These are phyloP conservation scores for Trichosurus vulpecula DNA, from an alignment of 2,797 vertebrate genomes.

Conservation along the genomic window DNA sequence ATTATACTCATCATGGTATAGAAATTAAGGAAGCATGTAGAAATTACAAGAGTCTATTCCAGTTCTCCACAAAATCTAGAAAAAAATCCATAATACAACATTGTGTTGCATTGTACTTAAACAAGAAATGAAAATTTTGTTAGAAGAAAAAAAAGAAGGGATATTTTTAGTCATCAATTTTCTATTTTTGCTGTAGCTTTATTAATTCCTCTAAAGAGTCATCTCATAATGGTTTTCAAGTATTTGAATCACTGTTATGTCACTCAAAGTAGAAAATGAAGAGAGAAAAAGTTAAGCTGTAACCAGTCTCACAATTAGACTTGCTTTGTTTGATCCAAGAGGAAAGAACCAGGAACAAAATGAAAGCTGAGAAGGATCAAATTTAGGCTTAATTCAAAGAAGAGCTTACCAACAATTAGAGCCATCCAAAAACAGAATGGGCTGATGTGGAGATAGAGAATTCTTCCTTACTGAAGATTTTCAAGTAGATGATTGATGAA, in stretches of 20 bases:
- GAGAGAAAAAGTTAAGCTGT: not conserved
- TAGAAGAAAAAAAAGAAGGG: not conserved
- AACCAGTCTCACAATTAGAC: not conserved
- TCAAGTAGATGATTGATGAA: too few species aligned
- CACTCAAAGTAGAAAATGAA: too few species aligned
- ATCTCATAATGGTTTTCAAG: not conserved
- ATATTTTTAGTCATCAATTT: constrained; percentile 9
- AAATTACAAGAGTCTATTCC: not conserved
- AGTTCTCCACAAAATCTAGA: not conserved
- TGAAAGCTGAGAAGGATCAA: not conserved
- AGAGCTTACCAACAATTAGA: not conserved
- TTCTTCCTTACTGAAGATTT: not conserved
- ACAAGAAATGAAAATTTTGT: not conserved
- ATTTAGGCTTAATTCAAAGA: not conserved
- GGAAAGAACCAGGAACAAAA: not conserved
- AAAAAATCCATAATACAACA: not conserved
- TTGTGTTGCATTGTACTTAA: not conserved
- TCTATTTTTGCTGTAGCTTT: not conserved
- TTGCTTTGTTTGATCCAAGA: not conserved
- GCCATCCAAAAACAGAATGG: not conserved
- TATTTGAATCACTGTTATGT: not conserved
- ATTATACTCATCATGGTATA: not conserved
- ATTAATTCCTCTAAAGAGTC: not conserved
- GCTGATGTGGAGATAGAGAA: not conserved
- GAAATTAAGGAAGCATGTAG: constrained; percentile 11